Evolutionary conservation across 2,888 invertebrate genomes (phyloP).

Genomic region (Sinodicranocentrus sp.): DNA sequence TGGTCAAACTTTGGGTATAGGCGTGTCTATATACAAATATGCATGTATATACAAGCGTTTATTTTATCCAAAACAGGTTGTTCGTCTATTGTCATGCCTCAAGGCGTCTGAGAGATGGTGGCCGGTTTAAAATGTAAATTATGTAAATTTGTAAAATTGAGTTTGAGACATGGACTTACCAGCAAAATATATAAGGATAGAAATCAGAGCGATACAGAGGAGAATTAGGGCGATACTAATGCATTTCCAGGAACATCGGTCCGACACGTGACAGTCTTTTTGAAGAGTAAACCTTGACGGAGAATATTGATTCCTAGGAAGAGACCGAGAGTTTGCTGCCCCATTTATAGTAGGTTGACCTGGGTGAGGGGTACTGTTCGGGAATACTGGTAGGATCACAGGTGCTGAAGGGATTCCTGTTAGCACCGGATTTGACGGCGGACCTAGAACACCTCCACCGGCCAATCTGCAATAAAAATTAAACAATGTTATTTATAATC

Average conservation of each 20-base stretch:
- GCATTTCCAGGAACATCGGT: conserved; percentile 98
- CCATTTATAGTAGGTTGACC: conserved; percentile 84
- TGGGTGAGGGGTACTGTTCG: conserved; percentile 83
- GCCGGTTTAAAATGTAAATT: not conserved
- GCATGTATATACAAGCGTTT: too few species aligned
- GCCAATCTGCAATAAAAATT: conserved; percentile 74
- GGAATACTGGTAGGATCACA: conserved; percentile 93
- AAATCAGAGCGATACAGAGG: conserved; percentile 92
- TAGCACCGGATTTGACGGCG: conserved; percentile 74
- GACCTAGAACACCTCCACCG: conserved; percentile 71
- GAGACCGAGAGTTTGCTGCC: conserved; percentile 77
- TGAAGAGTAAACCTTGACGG: conserved; percentile 96
- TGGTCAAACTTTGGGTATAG: too few species aligned
- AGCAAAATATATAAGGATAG: conserved; percentile 96
- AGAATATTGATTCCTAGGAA: conserved; percentile 89
- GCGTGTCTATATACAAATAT: too few species aligned
- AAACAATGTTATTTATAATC: conserved; percentile 6
- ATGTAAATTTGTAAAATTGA: not conserved
- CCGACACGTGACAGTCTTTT: conserved; percentile 88
- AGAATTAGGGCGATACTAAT: conserved; percentile 95
- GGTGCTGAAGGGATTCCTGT: conserved; percentile 80
- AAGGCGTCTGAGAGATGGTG: too few species aligned
- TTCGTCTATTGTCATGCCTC: too few species aligned
- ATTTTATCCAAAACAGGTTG: too few species aligned
- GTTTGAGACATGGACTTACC: conserved; percentile 82